Conservation (phyloP, 1,140 invertebrate genomes). For the Drepana arcuata region DNA sequence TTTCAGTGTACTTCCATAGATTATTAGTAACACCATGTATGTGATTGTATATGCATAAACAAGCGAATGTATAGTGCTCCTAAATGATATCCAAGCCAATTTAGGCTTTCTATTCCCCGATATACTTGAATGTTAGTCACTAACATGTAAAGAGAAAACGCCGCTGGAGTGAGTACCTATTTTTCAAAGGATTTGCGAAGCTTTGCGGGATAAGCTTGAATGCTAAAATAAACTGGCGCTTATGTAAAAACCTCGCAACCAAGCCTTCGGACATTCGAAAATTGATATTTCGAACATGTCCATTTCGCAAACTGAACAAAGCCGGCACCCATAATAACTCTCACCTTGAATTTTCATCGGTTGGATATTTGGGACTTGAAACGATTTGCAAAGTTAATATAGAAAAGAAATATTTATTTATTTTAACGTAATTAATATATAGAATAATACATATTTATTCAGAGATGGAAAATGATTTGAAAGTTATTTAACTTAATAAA, state of each 20-base stretch:
- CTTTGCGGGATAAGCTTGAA: conserved; percentile 19
- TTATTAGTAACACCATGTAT: too few relatives aligned
- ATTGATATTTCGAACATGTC: conserved; percentile 26
- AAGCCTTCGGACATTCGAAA: conserved; percentile 16
- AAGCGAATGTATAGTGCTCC: not conserved
- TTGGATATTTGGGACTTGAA: conserved; percentile 23
- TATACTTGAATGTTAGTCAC: conserved; percentile 24
- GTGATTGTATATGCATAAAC: not conserved
- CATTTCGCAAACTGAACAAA: conserved; percentile 19
- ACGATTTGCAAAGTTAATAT: conserved; percentile 24
- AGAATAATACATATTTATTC: conserved; percentile 36
- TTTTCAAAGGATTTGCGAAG: conserved; percentile 34
- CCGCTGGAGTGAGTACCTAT: conserved; percentile 8
- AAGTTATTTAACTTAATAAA: too few relatives aligned
- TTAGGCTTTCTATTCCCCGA: conserved; percentile 5
- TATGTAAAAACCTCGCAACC: conserved; percentile 15
- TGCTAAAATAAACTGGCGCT: conserved; percentile 12
- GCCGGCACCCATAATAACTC: conserved; percentile 38
- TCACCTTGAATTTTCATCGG: conserved; percentile 38
- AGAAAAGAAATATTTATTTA: conserved; percentile 52
- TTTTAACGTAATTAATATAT: conserved; percentile 46
- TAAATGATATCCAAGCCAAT: not conserved
- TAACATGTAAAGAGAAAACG: conserved; percentile 14
- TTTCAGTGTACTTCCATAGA: too few relatives aligned
- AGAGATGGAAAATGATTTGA: conserved; percentile 1